Conservation (phyloP, 2,797 vertebrate species). For the Leucoraja ocellata region DNA sequence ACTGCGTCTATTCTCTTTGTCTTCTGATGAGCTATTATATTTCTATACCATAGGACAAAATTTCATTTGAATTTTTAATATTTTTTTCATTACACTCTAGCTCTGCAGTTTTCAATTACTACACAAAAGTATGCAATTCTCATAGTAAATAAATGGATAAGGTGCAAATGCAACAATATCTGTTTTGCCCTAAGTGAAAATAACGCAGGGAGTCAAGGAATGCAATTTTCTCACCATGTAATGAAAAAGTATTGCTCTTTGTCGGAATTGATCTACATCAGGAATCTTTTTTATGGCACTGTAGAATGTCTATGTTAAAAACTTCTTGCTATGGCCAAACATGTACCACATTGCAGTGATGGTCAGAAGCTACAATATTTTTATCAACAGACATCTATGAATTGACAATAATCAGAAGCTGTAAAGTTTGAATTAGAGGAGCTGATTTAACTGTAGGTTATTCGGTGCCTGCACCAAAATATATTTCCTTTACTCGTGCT, state of each 20-base stretch:
- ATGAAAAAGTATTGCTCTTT: neutral
- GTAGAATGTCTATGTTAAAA: neutral
- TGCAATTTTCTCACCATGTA: neutral
- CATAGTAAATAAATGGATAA: slow-evolving; percentile 6
- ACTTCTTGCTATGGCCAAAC: neutral
- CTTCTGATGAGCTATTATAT: neutral
- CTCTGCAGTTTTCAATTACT: neutral
- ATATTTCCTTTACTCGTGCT: neutral
- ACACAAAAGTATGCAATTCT: neutral
- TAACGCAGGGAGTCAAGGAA: neutral
- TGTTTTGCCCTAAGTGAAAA: neutral
- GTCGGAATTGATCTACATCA: neutral
- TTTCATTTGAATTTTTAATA: neutral
- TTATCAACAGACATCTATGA: neutral
- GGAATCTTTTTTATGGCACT: neutral
- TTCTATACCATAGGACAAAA: neutral
- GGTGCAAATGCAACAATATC: neutral
- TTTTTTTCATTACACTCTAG: neutral
- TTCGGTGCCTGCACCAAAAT: neutral
- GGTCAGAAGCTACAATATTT: neutral
- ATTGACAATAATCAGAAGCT: no score
- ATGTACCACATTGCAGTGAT: neutral
- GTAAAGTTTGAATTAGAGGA: slow-evolving; percentile 8
- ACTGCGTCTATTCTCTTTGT: neutral
- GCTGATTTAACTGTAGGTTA: neutral